These are phyloP conservation scores for Typhlichthys eigenmanni DNA, from an alignment of 2,797 vertebrate species.

Conservation along the genomic window DNA sequence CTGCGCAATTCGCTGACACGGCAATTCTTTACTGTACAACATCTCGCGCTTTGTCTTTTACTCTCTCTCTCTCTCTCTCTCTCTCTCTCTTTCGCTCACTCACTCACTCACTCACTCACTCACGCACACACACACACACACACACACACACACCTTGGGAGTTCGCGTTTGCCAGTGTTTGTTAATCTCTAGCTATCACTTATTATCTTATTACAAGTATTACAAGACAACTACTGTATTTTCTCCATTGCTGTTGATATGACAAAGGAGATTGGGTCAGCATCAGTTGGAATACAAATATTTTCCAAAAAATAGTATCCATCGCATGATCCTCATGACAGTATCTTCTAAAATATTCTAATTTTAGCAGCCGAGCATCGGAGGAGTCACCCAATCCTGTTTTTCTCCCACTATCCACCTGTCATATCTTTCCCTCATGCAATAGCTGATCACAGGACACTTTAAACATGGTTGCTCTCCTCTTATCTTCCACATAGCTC, in stretches of 20 bases:
- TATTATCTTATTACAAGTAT: no score
- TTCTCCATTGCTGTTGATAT: constrained; percentile 38
- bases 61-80: constrained; percentile 12
- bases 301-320: constrained; percentile 45
- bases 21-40: constrained; percentile 74
- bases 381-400: constrained; percentile 66
- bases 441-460: constrained; percentile 80
- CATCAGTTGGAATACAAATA: constrained; percentile 63
- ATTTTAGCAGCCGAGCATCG: constrained; percentile 66
- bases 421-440: constrained; percentile 71
- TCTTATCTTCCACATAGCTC: constrained; percentile 71
- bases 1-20: constrained; percentile 71
- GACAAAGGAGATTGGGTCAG: constrained; percentile 47
- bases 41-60: constrained; percentile 59
- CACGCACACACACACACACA: not conserved
- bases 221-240: constrained; percentile 35
- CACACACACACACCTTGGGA: not conserved
- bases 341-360: constrained; percentile 71
- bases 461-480: constrained; percentile 76
- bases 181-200: no score
- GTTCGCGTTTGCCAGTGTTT: not conserved
- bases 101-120: not conserved
- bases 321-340: constrained; percentile 56
- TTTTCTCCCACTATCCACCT: constrained; percentile 69
- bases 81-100: not conserved